A percentile compares a stretch with the other conserved stretches of the same genome.
Conservation (phyloP, 2,888 invertebrate species). For the Dolomedes plantarius region DNA sequence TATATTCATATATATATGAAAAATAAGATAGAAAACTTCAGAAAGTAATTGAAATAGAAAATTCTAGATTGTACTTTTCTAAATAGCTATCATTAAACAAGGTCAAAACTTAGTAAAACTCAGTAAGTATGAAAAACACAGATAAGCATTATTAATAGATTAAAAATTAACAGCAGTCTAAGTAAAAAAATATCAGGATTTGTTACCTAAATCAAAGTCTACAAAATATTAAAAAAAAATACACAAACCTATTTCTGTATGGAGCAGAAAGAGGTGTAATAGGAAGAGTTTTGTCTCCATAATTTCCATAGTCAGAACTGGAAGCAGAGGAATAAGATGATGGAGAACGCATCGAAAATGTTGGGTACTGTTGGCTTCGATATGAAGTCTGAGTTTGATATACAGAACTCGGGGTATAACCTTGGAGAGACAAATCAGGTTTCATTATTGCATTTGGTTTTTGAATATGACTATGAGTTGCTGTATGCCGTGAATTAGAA, state of each 20-base stretch:
- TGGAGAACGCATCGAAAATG: conserved; percentile 73
- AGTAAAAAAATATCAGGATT: no score
- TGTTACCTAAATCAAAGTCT: no score
- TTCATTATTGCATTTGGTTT: conserved; percentile 9
- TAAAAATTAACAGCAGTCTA: no score
- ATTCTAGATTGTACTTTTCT: no score
- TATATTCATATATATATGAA: no score
- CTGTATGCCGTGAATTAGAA: conserved; percentile 42
- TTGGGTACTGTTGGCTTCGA: conserved; percentile 77
- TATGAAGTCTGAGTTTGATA: conserved; percentile 76
- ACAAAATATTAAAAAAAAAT: no score
- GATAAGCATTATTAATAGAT: no score
- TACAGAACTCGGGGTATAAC: conserved; percentile 76
- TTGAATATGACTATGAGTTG: conserved; percentile 3
- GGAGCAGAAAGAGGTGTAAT: conserved; percentile 37
- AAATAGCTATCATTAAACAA: no score
- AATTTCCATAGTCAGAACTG: conserved; percentile 41
- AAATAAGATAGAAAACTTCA: no score
- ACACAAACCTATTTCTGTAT: conserved; percentile 50
- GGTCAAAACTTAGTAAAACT: no score
- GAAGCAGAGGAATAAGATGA: conserved; percentile 53
- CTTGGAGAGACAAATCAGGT: conserved; percentile 63
- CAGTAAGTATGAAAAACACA: no score
- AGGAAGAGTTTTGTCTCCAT: conserved; percentile 23
- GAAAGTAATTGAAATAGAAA: no score